A percentile compares a stretch with the other conserved stretches of the same genome.
Conservation (phyloP, 1,140 invertebrate species). For the Drosophila tani region DNA sequence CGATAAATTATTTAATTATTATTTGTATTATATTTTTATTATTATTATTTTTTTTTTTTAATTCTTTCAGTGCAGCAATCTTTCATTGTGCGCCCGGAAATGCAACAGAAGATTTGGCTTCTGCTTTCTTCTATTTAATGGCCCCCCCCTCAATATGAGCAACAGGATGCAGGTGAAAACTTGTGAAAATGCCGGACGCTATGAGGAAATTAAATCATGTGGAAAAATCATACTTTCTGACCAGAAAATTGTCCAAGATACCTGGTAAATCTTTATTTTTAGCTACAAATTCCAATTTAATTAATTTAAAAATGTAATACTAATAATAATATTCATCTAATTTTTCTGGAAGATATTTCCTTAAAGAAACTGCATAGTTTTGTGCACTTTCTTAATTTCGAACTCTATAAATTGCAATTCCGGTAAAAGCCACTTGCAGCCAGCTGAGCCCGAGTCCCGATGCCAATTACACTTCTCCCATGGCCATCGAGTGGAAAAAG, state of each 20-base stretch:
- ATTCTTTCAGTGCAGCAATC: conserved; percentile 2
- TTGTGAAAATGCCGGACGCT: conserved; percentile 3
- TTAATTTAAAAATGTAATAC: too few species aligned
- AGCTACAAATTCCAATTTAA: too few species aligned
- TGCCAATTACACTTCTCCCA: conserved; percentile 17
- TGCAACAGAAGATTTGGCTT: conserved; percentile 39
- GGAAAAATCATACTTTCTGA: neutral
- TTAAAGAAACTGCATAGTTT: too few species aligned
- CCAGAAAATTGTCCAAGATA: too few species aligned
- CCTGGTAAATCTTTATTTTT: too few species aligned
- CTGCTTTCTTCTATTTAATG: conserved; percentile 27
- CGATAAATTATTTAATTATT: too few species aligned
- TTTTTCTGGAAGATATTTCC: neutral
- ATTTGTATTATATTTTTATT: too few species aligned
- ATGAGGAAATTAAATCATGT: neutral
- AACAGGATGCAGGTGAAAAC: conserved; percentile 49
- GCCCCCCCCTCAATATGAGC: conserved; percentile 26
- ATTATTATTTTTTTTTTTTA: neutral
- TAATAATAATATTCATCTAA: too few species aligned
- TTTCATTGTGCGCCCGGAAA: conserved; percentile 37
- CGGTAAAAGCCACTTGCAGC: conserved; percentile 10
- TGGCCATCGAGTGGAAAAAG: neutral
- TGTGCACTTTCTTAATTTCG: neutral
- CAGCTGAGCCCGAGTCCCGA: conserved; percentile 3
- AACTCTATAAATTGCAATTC: conserved; percentile 9